Conservation (phyloP, 2,113 vertebrate species). For the Cyanoderma ruficeps region DNA sequence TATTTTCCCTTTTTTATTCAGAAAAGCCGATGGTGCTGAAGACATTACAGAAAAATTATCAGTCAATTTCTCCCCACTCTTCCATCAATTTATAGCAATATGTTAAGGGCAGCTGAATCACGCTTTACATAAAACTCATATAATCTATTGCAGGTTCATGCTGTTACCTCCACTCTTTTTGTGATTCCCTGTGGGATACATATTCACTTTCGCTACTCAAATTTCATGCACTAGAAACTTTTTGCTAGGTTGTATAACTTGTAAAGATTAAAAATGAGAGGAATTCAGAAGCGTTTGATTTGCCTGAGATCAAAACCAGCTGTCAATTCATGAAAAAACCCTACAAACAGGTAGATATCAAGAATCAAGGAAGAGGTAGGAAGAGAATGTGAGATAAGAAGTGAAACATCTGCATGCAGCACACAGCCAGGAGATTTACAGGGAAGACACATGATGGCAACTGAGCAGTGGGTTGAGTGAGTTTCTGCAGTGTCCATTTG, state of each 20-base stretch:
- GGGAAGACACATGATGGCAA: background rate
- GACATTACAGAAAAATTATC: background rate
- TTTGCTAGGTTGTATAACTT: background rate
- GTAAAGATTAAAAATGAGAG: background rate
- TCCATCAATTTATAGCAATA: background rate
- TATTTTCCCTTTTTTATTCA: background rate
- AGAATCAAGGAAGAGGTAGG: background rate
- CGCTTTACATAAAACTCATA: background rate
- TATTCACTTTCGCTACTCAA: background rate
- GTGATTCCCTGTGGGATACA: background rate
- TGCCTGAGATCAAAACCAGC: background rate
- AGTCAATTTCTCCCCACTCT: background rate
- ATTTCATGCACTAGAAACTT: background rate
- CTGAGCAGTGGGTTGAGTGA: background rate
- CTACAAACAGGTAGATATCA: background rate
- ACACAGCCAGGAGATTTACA: background rate
- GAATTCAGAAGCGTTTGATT: background rate
- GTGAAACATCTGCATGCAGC: background rate
- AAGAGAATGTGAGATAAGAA: background rate
- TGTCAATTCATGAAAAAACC: background rate
- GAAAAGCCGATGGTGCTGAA: background rate
- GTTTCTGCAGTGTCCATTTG: background rate
- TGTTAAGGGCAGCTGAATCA: background rate
- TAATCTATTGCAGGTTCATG: background rate
- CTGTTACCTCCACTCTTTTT: background rate